These are phyloP conservation scores for Microctonus aethiopoides DNA, from an alignment of 2,888 invertebrate genomes.

Conservation along the genomic window DNA sequence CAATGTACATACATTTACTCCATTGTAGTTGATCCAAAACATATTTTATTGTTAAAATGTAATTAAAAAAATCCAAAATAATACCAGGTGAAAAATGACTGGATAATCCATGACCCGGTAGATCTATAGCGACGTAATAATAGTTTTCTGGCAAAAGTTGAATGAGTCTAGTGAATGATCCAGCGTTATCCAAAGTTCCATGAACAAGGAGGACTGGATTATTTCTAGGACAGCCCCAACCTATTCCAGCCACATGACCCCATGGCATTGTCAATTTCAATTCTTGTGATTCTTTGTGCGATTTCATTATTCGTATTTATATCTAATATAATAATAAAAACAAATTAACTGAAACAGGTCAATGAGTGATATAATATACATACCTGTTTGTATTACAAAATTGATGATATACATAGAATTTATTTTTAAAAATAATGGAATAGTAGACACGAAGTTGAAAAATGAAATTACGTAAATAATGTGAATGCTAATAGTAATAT, in stretches of 20 bases:
- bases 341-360: too few species aligned
- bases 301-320: background rate
- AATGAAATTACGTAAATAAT: too few species aligned
- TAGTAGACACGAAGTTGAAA: too few species aligned
- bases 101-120: constrained; percentile 69
- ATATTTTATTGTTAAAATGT: constrained; percentile 53
- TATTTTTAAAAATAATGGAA: too few species aligned
- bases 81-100: constrained; percentile 64
- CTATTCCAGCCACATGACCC: constrained; percentile 71
- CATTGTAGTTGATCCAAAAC: constrained; percentile 64
- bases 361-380: too few species aligned
- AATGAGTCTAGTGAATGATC: constrained; percentile 65
- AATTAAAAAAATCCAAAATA: constrained; percentile 60
- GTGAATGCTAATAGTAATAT: too few species aligned
- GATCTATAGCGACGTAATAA: constrained; percentile 65
- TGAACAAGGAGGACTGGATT: constrained; percentile 57
- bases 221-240: constrained; percentile 56
- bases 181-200: constrained; percentile 66
- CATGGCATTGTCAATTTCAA: constrained; percentile 70
- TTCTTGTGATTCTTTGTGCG: constrained; percentile 52
- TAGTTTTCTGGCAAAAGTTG: constrained; percentile 58
- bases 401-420: too few species aligned
- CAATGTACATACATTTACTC: constrained; percentile 61
- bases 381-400: too few species aligned
- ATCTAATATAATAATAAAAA: too few species aligned